A percentile compares a stretch with the other conserved stretches of the same genome.
Evolutionary conservation across 2,797 vertebrate genomes (phyloP).

Genomic region (Synaphobranchus kaupii): DNA sequence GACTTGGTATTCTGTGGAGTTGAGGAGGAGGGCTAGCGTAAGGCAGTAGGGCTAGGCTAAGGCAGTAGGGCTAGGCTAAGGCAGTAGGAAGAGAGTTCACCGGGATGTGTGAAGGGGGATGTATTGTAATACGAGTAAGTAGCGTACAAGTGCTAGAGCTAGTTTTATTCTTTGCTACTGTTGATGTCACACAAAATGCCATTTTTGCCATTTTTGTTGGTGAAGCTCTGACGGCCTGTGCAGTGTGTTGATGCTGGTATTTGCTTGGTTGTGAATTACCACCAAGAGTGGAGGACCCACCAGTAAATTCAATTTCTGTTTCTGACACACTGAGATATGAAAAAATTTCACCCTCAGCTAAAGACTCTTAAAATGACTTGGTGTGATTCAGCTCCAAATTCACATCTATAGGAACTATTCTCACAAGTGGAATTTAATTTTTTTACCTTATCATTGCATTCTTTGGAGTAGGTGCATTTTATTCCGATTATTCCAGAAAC

Average conservation of each 20-base stretch:
- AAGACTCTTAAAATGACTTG: background rate
- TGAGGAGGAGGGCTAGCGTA: conserved; percentile 33
- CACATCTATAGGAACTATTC: background rate
- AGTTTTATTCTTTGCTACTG: background rate
- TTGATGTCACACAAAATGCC: background rate
- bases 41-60: background rate
- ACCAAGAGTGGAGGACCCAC: background rate
- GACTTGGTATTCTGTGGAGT: conserved; percentile 43
- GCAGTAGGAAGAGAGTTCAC: background rate
- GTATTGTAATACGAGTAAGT: background rate
- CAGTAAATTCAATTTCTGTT: background rate
- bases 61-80: conserved; percentile 6
- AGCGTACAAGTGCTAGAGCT: too few species aligned
- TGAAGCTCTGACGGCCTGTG: background rate
- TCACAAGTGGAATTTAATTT: background rate
- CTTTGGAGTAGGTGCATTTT: background rate
- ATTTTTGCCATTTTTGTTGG: background rate
- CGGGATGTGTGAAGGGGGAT: background rate
- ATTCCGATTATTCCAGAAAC: background rate
- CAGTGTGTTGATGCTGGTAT: background rate
- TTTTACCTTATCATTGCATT: background rate
- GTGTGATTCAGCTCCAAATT: background rate
- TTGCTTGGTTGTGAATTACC: background rate
- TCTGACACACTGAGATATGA: background rate
- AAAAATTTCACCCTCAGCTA: background rate